Percentiles rank a stretch among this genome's conserved stretches.
Evolutionary conservation across 2,113 vertebrate genomes (phyloP).

Genomic region (Taurulus bubalis): DNA sequence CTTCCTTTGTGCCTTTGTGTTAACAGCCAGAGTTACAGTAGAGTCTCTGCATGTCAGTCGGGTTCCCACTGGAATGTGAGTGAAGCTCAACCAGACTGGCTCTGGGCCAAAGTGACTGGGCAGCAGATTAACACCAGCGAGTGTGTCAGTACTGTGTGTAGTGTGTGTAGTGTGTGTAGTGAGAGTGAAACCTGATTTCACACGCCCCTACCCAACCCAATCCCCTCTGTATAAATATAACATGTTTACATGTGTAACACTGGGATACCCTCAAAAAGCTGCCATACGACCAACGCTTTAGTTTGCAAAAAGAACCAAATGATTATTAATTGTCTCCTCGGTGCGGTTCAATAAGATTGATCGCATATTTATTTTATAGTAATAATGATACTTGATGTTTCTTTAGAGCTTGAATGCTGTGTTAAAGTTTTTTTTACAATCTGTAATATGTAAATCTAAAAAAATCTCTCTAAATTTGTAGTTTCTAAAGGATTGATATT

Average conservation of each 20-base stretch:
- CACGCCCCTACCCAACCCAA: background rate
- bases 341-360: too few species aligned
- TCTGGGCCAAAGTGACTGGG: conserved; percentile 58
- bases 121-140: conserved; percentile 46
- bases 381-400: background rate
- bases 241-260: background rate
- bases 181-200: conserved; percentile 14
- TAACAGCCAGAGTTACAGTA: conserved; percentile 15
- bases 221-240: background rate
- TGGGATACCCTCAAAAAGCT: background rate
- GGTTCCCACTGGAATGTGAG: conserved; percentile 42
- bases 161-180: too few species aligned
- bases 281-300: too few species aligned
- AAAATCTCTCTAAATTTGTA: too few species aligned
- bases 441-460: too few species aligned
- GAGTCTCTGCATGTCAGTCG: conserved; percentile 8
- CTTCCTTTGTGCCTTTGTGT: background rate
- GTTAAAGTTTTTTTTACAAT: background rate
- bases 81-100: conserved; percentile 66
- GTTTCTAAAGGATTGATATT: background rate
- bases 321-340: background rate
- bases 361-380: background rate
- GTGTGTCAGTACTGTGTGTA: too few species aligned
- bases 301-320: background rate
- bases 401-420: background rate